Conservation (phyloP, 2,888 invertebrate genomes). For the Diaprepes abbreviatus region DNA sequence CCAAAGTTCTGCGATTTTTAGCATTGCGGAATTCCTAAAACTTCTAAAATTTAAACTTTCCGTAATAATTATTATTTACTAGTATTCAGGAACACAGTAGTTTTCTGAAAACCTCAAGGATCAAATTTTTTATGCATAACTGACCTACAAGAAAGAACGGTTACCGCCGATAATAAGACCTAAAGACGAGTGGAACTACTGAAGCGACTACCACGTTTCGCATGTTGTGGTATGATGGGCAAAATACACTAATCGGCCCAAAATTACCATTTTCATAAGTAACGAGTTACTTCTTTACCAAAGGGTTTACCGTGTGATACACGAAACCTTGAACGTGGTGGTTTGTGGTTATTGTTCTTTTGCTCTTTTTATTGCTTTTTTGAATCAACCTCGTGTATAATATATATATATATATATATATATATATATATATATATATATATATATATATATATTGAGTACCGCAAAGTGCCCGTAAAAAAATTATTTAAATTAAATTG, state of each 20-base stretch:
- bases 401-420: too few species aligned
- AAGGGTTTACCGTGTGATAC: constrained; percentile 29
- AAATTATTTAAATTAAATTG: too few species aligned
- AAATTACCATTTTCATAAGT: constrained; percentile 33
- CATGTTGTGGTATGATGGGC: constrained; percentile 27
- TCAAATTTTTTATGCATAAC: constrained; percentile 30
- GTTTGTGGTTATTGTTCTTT: too few species aligned
- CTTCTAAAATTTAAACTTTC: too few species aligned
- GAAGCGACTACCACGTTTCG: constrained; percentile 42
- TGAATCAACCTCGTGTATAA: too few species aligned
- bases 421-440: too few species aligned
- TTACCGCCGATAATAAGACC: constrained; percentile 40
- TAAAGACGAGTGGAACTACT: constrained; percentile 43
- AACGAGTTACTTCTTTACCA: constrained; percentile 17
- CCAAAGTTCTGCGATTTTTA: too few species aligned
- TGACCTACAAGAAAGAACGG: constrained; percentile 42
- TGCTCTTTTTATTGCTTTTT: too few species aligned
- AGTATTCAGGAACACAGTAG: constrained; percentile 18
- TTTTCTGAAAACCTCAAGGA: constrained; percentile 16
- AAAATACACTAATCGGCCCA: constrained; percentile 24
- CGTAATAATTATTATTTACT: too few species aligned
- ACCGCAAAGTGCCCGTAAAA: too few species aligned
- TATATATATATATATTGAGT: too few species aligned
- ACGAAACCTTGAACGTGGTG: background rate
- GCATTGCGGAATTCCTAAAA: too few species aligned